phyloP scores from a whole-genome alignment of 2,888 invertebrate species.

The Conus canariensis region DNA sequence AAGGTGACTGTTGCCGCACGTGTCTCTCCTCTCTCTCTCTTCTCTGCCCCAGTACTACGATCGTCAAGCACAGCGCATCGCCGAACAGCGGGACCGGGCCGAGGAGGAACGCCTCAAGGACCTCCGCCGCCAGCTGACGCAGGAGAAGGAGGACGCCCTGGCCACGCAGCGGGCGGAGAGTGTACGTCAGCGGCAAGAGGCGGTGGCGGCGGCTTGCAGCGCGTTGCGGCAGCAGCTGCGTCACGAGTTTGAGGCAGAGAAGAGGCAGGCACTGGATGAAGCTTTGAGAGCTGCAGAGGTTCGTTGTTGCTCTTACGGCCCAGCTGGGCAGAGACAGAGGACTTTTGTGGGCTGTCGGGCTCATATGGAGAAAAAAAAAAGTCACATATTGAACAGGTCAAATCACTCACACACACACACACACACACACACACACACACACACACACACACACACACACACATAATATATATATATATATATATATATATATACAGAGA shows the following conservation, averaged over 20 bases:
- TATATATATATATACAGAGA: no score
- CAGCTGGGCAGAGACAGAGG: background rate
- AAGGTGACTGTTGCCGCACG: no score
- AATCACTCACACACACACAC: no score
- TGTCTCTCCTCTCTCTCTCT: background rate
- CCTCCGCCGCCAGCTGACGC: constrained; percentile 62
- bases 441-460: no score
- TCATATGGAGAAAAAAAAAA: no score
- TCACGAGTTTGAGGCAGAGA: constrained; percentile 67
- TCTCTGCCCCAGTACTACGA: constrained; percentile 64
- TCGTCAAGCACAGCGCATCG: constrained; percentile 64
- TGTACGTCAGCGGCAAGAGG: constrained; percentile 65
- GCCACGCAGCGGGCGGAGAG: constrained; percentile 68
- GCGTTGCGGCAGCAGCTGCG: constrained; percentile 62
- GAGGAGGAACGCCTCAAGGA: constrained; percentile 71
- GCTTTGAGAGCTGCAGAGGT: constrained; percentile 71
- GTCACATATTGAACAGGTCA: no score
- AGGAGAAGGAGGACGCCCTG: constrained; percentile 70
- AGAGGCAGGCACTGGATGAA: constrained; percentile 66
- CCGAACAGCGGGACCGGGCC: constrained; percentile 69
- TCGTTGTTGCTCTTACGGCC: background rate
- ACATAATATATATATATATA: no score
- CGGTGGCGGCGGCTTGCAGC: constrained; percentile 68
- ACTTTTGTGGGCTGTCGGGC: no score
- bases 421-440: no score